Evolutionary conservation across 1,140 invertebrate species (phyloP), one percentile per base, ranked within the genome.

Genomic region (Apis dorsata): DNA sequence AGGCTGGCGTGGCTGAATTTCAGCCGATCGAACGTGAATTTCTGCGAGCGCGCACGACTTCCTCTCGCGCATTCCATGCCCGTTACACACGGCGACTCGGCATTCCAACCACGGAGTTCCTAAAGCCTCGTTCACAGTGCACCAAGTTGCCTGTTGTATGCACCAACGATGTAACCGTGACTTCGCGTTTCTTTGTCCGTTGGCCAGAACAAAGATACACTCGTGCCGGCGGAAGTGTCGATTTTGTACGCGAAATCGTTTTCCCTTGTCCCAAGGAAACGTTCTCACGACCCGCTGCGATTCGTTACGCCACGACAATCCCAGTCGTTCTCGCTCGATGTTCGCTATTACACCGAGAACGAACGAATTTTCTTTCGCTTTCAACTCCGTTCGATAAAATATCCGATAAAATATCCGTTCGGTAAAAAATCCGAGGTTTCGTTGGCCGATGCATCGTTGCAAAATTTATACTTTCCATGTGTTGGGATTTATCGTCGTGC

Each of bases 41-140:
- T 83, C 78, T 63, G 59, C 83, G 59, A 19, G 68, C 80, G 57
- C 62, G 19, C 66, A 80, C 80, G 71, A 80, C 74, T 82, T 85
- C 84, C 75, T 84, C 85, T 79, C 68, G 82, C 76, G 86, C 89
- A 87, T 90, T 88, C 86, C 88, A 81, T 82, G 68, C 84, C 77
- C 83, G 89, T 88, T 90, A 84, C 86, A 86, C 87, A 84, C 85
- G 66, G 53, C 81, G 74, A 87, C 85, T 87, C 57, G 62, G 69
- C 81, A 88, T 88, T 88, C 86, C 86, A 88, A 59, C 65, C 79
- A 59, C 81, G 83, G 66, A 88, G 57, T 85, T 60, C 63, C 76
- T 88, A 81, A 86, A 86, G 80, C 53, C 74, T n/a, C 72, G 83
- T 79, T 66, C 86, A 83, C 73, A 81, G 44, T 17, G 68, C 9